Conservation (phyloP, 2,797 vertebrate genomes). For the Gymnoscopelus microlampas region DNA sequence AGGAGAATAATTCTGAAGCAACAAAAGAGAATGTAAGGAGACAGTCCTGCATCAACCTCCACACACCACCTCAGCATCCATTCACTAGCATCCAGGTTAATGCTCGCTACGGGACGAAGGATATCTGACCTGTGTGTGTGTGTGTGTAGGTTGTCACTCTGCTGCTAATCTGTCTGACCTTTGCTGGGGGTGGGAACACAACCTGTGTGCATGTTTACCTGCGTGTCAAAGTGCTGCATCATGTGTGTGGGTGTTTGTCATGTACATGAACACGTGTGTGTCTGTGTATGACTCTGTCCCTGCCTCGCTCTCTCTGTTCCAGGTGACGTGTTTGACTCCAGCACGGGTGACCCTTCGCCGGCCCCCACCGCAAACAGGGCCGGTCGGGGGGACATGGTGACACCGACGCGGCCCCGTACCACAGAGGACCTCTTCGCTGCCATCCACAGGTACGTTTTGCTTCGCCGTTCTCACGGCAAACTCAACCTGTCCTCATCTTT, state of each 20-base stretch:
- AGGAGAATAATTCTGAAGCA: conserved; percentile 38
- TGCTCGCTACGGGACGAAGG: conserved; percentile 30
- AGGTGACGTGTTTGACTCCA: conserved; percentile 88
- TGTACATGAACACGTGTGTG: conserved; percentile 33
- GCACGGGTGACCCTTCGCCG: conserved; percentile 68
- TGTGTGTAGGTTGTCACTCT: conserved; percentile 7
- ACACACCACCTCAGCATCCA: conserved; percentile 35
- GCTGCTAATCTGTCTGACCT: not conserved
- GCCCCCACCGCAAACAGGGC: conserved; percentile 74
- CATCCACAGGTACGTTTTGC: conserved; percentile 93
- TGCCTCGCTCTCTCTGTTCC: conserved; percentile 12
- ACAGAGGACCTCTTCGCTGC: conserved; percentile 97
- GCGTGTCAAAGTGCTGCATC: conserved; percentile 1
- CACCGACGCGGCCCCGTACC: conserved; percentile 90
- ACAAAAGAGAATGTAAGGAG: conserved; percentile 70
- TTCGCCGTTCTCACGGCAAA: too few relatives aligned
- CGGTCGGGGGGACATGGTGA: conserved; percentile 79
- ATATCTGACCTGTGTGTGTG: conserved; percentile 8
- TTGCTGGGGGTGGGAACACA: not conserved
- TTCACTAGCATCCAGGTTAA: conserved; percentile 45
- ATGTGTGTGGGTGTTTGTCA: conserved; percentile 9
- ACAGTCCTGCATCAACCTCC: conserved; percentile 44
- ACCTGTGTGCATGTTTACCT: conserved; percentile 16
- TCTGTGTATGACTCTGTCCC: conserved; percentile 14
- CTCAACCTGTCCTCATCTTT: conserved; percentile 6